Evolutionary conservation across 2,113 vertebrate species (phyloP).

Genomic region (Antidorcas marsupialis): DNA sequence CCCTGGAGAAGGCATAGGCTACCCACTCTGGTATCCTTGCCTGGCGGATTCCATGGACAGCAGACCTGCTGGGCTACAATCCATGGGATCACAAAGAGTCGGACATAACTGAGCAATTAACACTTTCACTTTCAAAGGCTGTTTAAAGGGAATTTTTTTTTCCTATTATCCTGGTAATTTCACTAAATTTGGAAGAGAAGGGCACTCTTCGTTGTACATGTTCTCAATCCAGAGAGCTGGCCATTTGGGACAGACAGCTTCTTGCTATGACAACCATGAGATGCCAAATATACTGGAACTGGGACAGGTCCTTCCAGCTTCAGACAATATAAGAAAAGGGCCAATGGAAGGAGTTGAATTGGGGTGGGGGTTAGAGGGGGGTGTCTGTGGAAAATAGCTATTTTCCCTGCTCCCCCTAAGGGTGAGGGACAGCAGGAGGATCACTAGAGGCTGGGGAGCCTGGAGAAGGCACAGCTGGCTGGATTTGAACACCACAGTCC

Average conservation of each 20-base stretch:
- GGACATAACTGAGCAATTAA: neutral
- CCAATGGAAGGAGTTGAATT: neutral
- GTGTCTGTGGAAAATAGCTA: neutral
- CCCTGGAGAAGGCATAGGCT: neutral
- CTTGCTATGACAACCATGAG: neutral
- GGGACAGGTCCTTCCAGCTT: neutral
- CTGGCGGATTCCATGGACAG: neutral
- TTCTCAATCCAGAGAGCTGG: neutral
- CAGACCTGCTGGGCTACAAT: neutral
- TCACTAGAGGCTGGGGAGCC: neutral
- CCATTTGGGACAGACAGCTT: neutral
- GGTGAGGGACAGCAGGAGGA: neutral
- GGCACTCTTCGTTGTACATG: neutral
- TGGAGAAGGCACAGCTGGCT: neutral
- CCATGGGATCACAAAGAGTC: neutral
- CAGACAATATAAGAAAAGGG: neutral
- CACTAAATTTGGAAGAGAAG: neutral
- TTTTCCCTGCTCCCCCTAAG: neutral
- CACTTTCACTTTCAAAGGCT: neutral
- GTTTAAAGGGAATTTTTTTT: neutral
- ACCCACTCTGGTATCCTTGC: neutral
- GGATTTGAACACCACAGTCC: neutral
- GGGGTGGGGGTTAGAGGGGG: neutral
- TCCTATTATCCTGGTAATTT: neutral
- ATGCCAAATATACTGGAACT: too few relatives aligned